Evolutionary conservation across 2,888 invertebrate genomes (phyloP), one percentile per base, ranked within the genome.

Genomic region (Rhaphigaster nebulosa): DNA sequence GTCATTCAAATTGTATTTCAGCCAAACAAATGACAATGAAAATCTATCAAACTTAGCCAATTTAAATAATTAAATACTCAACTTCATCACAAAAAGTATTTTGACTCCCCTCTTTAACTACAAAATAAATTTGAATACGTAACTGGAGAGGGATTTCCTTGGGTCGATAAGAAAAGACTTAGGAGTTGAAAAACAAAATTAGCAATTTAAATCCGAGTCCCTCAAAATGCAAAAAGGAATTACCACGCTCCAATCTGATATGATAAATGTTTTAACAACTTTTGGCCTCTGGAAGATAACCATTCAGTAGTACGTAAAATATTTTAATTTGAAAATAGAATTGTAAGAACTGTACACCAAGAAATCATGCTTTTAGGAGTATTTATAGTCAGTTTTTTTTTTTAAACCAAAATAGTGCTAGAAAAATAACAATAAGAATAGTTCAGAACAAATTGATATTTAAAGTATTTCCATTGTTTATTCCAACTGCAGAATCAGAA

Each of bases 211-310:
- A 76, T 76, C 70, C 23, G 34, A 29, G 65, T 76, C 38, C 38
- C 70, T 38, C 38, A 38, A 76, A 76, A 76, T 76, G 70, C 70
- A 76, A 76, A 76, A 76, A 76, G 70, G 70, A 76, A 76, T 76
- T 76, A 76, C 70, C 70, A 10, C 18, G 20, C 70, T 38, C 70
- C 70, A 76, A 76, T 76, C 70, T 76, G 70, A 76, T 76, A 76
- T 76, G 70, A 76, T 76, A 34, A 76, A 76, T 76, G 70, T 76
- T 76, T 76, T 76, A 76, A 76, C 70, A 76, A 76, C 34, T 76
- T 76, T 23, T 20, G 70, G 70, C 70, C 70, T 20, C 70, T 20
- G 70, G 20, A 20, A 20, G 29, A 34, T 38, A 76, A 76, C 34
- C 5, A 1, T 15, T 10, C 4, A 34, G 29, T 20, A 76, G 6